phyloP scores from a whole-genome alignment of 2,888 invertebrate species.

The Ashinkailepas kermadecensis region DNA sequence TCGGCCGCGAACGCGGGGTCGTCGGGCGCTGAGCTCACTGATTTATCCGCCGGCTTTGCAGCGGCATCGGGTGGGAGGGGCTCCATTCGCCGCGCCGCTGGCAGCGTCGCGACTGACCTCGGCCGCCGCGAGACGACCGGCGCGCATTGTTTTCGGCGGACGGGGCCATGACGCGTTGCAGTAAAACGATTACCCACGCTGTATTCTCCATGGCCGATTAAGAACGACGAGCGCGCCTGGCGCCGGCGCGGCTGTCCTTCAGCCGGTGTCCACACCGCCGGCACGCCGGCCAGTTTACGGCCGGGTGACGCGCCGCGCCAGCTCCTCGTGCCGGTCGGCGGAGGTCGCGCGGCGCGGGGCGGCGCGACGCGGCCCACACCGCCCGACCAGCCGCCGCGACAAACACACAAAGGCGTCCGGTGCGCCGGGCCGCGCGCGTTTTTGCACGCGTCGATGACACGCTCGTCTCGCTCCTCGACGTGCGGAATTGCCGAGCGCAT shows the following conservation, averaged over 20 bases:
- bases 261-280: too few relatives aligned
- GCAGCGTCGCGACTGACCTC: too few relatives aligned
- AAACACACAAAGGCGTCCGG: background rate
- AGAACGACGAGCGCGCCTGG: background rate
- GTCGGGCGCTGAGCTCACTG: background rate
- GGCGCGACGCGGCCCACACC: background rate
- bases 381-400: background rate
- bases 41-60: background rate
- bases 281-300: too few relatives aligned
- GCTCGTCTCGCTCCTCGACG: background rate
- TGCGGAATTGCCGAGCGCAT: background rate
- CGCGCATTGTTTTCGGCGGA: background rate
- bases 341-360: background rate
- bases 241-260: too few relatives aligned
- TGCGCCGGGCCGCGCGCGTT: too few relatives aligned
- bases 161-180: background rate
- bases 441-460: background rate
- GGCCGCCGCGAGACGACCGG: too few relatives aligned
- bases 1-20: background rate
- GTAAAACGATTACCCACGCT: background rate
- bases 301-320: background rate
- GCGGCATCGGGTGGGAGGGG: background rate
- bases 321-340: background rate
- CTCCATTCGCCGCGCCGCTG: background rate
- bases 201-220: background rate